Base-by-base conservation (phyloP, 92 coral and sea anemone genomes). In the Palythoa heliodiscus region DNA sequence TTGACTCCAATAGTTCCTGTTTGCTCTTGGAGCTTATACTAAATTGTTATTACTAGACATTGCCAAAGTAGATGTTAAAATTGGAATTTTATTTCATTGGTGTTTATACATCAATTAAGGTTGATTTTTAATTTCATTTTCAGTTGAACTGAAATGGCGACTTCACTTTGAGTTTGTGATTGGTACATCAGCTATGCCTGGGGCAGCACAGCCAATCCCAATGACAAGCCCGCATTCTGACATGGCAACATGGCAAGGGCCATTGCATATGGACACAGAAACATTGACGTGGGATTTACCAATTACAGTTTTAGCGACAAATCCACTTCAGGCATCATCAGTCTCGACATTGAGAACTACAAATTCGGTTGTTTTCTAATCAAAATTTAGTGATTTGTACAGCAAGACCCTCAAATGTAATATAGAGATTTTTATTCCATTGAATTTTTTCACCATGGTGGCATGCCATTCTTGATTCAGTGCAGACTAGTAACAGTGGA, bases 221-320 rank as follows among this genome's bases (percentile, higher is more conserved):
- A 83, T 85, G 39, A 91, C 95, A 63, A 79, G 86, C 72, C 92
- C 95, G 47, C 92, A 87, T 29, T 77, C 90, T 17, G 95, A 96
- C 77, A 88, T 87, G 87, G 95, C 94, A 1, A 90, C 93, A 23
- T 94, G 98, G 96, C 97, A 95, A 75, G 99, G 95, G 1, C 99
- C 99, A 13, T 35, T 87, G 19, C 91, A 91, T 54, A 73, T 96
- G 12, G 97, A 93, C 71, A 92, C 91, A 48, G 99, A 96, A 87
- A 78, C 95, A 14, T 91, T 96, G 99, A 92, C 94, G 2, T 96
- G 99, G 99, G 99, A 96, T 58, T 89, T 96, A 57, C 99, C 99
- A 48, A 90, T 96, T 87, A 92, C 95, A 88, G 85, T 96, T 68
- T 71, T 96, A 25, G 92, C 99, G 0, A 94, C 98, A 75, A 96